Percentiles rank a stretch among this genome's conserved stretches.
Conservation (phyloP, 2,113 vertebrate species). For the Datnioides undecimradiatus region DNA sequence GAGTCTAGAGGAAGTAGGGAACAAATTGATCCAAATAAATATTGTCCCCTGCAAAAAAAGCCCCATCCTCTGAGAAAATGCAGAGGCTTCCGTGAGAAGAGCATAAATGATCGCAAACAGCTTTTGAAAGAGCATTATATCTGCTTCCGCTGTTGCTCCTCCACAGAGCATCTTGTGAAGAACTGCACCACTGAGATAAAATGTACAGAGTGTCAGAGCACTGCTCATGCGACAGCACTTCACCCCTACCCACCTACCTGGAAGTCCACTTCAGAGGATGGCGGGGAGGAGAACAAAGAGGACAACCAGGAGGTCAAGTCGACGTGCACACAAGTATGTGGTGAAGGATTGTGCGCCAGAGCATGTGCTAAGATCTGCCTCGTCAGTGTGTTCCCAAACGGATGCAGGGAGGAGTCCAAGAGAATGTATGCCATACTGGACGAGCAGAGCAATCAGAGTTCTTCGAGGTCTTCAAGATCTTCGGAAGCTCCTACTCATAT, state of each 20-base stretch:
- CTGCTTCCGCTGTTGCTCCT: too few relatives aligned
- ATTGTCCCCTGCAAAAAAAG: too few relatives aligned
- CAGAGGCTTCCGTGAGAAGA: neutral
- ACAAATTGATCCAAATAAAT: neutral
- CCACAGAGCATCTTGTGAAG: too few relatives aligned
- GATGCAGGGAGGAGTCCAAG: neutral
- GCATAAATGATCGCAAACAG: neutral
- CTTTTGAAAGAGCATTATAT: neutral
- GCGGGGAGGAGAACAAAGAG: neutral
- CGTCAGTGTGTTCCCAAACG: neutral
- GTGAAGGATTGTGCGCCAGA: neutral
- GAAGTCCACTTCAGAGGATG: too few relatives aligned
- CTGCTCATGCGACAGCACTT: too few relatives aligned
- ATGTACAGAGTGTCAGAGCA: too few relatives aligned
- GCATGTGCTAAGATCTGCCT: slow-evolving; percentile 1
- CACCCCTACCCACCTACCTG: too few relatives aligned
- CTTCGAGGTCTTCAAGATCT: neutral
- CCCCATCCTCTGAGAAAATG: neutral
- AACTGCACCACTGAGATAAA: too few relatives aligned
- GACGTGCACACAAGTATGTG: neutral
- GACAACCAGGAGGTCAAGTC: neutral
- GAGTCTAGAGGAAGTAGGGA: neutral
- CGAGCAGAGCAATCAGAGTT: neutral
- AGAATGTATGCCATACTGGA: neutral
- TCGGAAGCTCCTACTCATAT: neutral